phyloP scores from a whole-genome alignment of 1,140 invertebrate species.

The Mylabris phalerata region DNA sequence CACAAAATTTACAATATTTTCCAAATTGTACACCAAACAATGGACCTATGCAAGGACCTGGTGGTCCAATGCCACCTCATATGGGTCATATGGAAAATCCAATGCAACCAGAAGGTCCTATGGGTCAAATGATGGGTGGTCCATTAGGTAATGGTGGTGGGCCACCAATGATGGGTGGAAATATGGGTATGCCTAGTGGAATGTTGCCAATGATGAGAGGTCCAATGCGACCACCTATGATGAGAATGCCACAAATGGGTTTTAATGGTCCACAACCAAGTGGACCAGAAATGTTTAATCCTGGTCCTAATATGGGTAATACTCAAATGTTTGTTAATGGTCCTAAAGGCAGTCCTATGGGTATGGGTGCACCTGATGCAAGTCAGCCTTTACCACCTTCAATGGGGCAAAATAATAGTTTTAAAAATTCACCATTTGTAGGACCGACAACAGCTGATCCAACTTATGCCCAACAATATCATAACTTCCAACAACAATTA shows the following conservation, averaged over 20 bases:
- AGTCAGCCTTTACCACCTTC: slow-evolving; percentile 70
- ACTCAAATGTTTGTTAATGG: slow-evolving; percentile 49
- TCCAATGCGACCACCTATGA: slow-evolving; percentile 44
- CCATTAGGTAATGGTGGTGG: slow-evolving; percentile 31
- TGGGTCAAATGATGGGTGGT: slow-evolving; percentile 49
- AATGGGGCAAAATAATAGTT: slow-evolving; percentile 66
- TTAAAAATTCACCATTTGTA: slow-evolving; percentile 74
- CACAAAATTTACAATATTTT: slow-evolving; percentile 71
- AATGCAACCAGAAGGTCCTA: slow-evolving; percentile 43
- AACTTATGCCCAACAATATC: slow-evolving; percentile 90
- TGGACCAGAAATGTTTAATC: slow-evolving; percentile 44
- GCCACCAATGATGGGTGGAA: slow-evolving; percentile 40
- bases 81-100: slow-evolving; percentile 45
- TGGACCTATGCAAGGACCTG: slow-evolving; percentile 44
- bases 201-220: slow-evolving; percentile 43
- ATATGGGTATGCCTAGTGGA: slow-evolving; percentile 40
- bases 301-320: slow-evolving; percentile 36
- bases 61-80: slow-evolving; percentile 41
- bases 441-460: slow-evolving; percentile 80
- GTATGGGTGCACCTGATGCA: slow-evolving; percentile 53
- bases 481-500: slow-evolving; percentile 90
- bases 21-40: slow-evolving; percentile 48
- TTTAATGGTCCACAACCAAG: slow-evolving; percentile 43
- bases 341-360: slow-evolving; percentile 48
- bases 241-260: slow-evolving; percentile 54